Conservation (phyloP, 2,888 invertebrate species). For the Yponomeuta evonymella region DNA sequence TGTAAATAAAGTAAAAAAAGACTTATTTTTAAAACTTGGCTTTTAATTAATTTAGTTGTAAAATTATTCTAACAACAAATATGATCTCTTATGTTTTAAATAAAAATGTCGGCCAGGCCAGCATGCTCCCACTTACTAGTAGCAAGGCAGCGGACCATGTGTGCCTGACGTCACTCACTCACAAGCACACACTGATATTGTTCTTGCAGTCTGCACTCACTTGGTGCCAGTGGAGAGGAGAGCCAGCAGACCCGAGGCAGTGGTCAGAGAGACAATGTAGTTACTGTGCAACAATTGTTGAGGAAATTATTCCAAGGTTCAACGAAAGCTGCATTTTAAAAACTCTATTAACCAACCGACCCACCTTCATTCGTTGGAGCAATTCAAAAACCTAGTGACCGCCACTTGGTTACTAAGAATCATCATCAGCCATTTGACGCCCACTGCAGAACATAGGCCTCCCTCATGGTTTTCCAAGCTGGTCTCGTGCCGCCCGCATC, state of each 20-base stretch:
- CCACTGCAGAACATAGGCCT: too few species aligned
- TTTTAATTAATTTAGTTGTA: slow-evolving; percentile 38
- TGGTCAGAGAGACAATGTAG: slow-evolving; percentile 93
- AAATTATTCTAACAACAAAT: slow-evolving; percentile 40
- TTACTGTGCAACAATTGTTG: slow-evolving; percentile 75
- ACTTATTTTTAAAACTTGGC: slow-evolving; percentile 41
- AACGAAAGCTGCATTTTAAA: neutral
- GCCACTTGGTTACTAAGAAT: too few species aligned
- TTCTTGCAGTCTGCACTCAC: slow-evolving; percentile 45
- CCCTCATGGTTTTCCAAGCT: too few species aligned
- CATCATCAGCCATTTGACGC: too few species aligned
- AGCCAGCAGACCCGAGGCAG: slow-evolving; percentile 93
- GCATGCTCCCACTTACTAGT: slow-evolving; percentile 1
- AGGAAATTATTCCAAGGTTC: slow-evolving; percentile 22
- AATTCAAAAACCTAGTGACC: too few species aligned
- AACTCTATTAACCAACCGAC: too few species aligned
- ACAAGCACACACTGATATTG: slow-evolving; percentile 12
- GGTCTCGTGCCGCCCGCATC: too few species aligned
- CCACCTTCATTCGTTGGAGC: too few species aligned
- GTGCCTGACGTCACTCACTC: slow-evolving; percentile 10
- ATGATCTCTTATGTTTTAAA: slow-evolving; percentile 15
- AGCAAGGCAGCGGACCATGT: neutral
- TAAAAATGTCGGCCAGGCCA: slow-evolving; percentile 1
- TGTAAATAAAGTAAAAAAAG: slow-evolving; percentile 65
- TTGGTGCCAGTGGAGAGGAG: slow-evolving; percentile 95